Percentiles rank a stretch among this genome's conserved stretches.
Evolutionary conservation across 1,140 invertebrate species (phyloP).

Genomic region (Mylabris phalerata): DNA sequence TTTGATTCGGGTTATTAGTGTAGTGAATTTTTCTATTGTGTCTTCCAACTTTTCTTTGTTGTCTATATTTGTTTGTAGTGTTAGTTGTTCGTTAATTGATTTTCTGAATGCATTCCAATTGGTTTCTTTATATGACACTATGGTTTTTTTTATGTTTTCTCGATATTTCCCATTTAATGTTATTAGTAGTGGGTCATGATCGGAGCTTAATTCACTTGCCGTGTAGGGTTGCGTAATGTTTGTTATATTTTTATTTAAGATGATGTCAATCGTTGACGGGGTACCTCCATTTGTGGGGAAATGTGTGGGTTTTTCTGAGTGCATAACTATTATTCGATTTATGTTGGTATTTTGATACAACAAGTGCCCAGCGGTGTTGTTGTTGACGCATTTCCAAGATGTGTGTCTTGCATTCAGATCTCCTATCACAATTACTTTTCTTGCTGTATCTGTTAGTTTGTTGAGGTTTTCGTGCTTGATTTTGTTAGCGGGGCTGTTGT

Average conservation of each 20-base stretch:
- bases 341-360: not conserved
- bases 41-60: constrained; percentile 1
- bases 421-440: constrained; percentile 2
- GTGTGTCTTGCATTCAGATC: constrained; percentile 16
- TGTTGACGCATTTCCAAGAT: constrained; percentile 1
- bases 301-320: constrained; percentile 7
- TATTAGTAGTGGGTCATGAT: constrained; percentile 1
- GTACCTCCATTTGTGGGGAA: constrained; percentile 3
- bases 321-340: not conserved
- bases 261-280: constrained; percentile 9
- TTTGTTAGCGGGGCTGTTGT: not conserved
- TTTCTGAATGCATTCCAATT: constrained; percentile 10
- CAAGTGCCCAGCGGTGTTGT: constrained; percentile 6
- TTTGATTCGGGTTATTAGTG: not conserved
- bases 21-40: not conserved
- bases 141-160: not conserved
- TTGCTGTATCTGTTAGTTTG: not conserved
- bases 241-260: constrained; percentile 8
- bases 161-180: not conserved
- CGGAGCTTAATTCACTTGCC: not conserved
- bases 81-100: not conserved
- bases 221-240: not conserved
- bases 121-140: constrained; percentile 6
- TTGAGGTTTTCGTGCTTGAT: not conserved
- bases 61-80: constrained; percentile 1